Evolutionary conservation across 2,888 invertebrate genomes (phyloP), one percentile per base, ranked within the genome.

Genomic region (Aquatica leii): DNA sequence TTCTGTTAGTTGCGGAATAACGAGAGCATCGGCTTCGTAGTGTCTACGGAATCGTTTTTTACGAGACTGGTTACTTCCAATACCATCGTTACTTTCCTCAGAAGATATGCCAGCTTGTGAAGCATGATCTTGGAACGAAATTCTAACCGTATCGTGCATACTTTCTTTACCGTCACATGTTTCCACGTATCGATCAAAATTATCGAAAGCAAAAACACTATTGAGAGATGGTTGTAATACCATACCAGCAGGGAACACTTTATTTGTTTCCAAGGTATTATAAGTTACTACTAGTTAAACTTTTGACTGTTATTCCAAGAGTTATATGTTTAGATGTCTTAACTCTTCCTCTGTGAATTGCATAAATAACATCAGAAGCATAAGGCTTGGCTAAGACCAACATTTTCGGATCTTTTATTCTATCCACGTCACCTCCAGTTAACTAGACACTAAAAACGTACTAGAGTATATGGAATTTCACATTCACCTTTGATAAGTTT

Each of bases 101-200:
- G n/a, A 4, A 40, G 14, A 40, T 40, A 40, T 6, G 40, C 3
- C 21, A 20, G 34, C 24, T 59, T 60, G 55, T 58, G n/a, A 46
- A 31, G 21, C 54, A 55, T 20, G 55, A 54, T 54, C 61, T 43
- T 37, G 64, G 46, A 57, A 58, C 49, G 15, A 60, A 31, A 53
- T 41, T 58, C 53, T 54, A 11, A 57, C 34, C 15, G 54, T 58
- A 40, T 56, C 55, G 37, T 48, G 54, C 15, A 70, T 20, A 57
- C 68, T 71, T 15, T 71, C 69, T 63, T 71, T 73, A 51, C 69
- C 71, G 53, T 46, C 54, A 20, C 20, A 41, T 24, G 65, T 72
- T 50, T 72, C 70, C 14, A 72, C 67, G 34, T 49, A 71, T 56
- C 71, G 15, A 63, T 73, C 71, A 40, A 70, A 71, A 59, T 71